Base-by-base conservation (phyloP, 2,888 invertebrate genomes). In the Andrena dorsata region DNA sequence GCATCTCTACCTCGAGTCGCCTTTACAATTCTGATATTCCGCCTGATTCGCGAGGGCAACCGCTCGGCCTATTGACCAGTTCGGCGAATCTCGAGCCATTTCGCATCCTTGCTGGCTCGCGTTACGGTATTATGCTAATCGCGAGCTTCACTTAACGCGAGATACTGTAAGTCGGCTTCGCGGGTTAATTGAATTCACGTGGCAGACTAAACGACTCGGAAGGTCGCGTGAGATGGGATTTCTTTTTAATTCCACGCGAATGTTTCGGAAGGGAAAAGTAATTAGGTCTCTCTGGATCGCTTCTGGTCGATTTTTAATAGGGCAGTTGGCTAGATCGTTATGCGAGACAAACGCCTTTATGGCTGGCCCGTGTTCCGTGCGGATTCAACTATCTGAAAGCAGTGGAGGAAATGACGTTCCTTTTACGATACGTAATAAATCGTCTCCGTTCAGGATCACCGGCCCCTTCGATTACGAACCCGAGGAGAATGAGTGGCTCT, bases 361-460 rank as follows among this genome's bases (percentile, higher is more conserved):
- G 61, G 49, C 41, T 47, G 7, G 8, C 5, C n/a, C 20, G 61
- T 63, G 49, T 56, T 20, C 69, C 30, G 47, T 47, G 41, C 64
- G 63, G 53, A 81, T 68, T 63, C 51, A 23, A 8, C 58, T 70
- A 41, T 68, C 51, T 30, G 49, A 32, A 64, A 23, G 32, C 51
- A 16, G 28, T 30, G 66, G 26, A 13, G 56, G 76, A 69, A 77
- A 74, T 32, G 74, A 66, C 71, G 49, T 74, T 81, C 47, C 74
- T n/a, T 78, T 71, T 68, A 82, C 82, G 82, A 56, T 58, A 65
- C 32, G 53, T 76, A 80, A 80, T 74, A 73, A 81, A 63, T 74
- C 74, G 65, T 56, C 41, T 56, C 30, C 60, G 61, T 49, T 7
- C 65, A 56, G 56, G 56, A 63, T 51, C 68, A n/a, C 71, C n/a